Evolutionary conservation across 2,888 invertebrate species (phyloP).

Genomic region (Seira sanloemensis): DNA sequence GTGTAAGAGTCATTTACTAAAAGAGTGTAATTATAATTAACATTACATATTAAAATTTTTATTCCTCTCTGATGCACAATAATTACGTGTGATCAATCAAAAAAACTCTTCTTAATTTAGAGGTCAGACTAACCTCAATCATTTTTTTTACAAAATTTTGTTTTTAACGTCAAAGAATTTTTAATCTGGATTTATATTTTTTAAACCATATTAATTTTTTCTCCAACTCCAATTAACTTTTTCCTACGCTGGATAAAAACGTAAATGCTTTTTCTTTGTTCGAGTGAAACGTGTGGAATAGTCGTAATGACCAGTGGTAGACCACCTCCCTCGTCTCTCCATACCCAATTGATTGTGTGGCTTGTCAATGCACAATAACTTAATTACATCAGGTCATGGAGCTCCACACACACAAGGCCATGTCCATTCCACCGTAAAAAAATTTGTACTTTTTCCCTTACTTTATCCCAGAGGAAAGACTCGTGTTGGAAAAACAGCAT

Average conservation of each 20-base stretch:
- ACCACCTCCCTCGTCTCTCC: not conserved
- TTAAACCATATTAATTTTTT: not conserved
- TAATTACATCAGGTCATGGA: conserved; percentile 51
- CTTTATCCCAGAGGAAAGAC: not conserved
- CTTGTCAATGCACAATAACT: conserved; percentile 53
- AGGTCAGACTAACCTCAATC: not conserved
- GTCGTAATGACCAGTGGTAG: not conserved
- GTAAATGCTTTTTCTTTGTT: not conserved
- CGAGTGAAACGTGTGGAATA: not conserved
- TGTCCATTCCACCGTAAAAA: not conserved
- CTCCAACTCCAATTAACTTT: not conserved
- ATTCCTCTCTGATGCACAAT: not conserved
- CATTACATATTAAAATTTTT: conserved; percentile 46
- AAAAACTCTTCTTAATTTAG: too few relatives aligned
- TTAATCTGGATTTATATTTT: not conserved
- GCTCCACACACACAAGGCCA: not conserved
- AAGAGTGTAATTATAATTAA: conserved; percentile 26
- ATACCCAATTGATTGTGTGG: not conserved
- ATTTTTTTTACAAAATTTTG: not conserved
- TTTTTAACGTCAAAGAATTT: not conserved
- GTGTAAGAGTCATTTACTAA: too few relatives aligned
- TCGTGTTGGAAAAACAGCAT: not conserved
- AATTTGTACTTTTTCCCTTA: not conserved
- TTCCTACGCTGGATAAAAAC: not conserved
- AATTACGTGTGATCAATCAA: not conserved